phyloP scores from a whole-genome alignment of 2,888 invertebrate genomes.

The Pandemis corylana region DNA sequence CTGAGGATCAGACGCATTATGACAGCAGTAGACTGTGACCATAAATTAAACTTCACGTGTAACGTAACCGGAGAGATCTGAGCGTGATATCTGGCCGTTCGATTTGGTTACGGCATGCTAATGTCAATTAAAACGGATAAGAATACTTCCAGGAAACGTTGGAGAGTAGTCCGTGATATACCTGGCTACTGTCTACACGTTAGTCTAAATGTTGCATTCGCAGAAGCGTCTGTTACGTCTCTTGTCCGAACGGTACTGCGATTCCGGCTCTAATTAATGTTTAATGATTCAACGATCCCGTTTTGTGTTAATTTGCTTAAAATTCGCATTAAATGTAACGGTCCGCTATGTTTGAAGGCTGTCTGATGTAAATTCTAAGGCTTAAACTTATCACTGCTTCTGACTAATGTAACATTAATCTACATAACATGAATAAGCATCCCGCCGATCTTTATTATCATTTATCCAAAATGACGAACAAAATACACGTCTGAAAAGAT shows the following conservation, averaged over 20 bases:
- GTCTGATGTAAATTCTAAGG: slow-evolving; percentile 46
- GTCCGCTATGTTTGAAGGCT: slow-evolving; percentile 55
- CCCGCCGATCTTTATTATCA: background rate
- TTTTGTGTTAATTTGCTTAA: slow-evolving; percentile 71
- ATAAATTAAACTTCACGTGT: slow-evolving; percentile 42
- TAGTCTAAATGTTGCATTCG: slow-evolving; percentile 65
- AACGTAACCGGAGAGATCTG: slow-evolving; percentile 50
- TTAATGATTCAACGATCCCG: slow-evolving; percentile 69
- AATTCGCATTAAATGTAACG: slow-evolving; percentile 69
- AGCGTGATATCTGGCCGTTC: slow-evolving; percentile 59
- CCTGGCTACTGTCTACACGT: slow-evolving; percentile 48
- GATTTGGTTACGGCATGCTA: slow-evolving; percentile 58
- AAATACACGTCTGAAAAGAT: slow-evolving; percentile 5
- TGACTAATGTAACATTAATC: background rate
- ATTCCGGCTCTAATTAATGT: slow-evolving; percentile 78
- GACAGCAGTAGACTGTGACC: slow-evolving; percentile 29
- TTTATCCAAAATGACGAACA: background rate
- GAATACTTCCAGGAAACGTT: slow-evolving; percentile 47
- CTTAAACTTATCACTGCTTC: background rate
- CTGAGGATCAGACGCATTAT: background rate
- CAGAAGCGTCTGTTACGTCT: slow-evolving; percentile 63
- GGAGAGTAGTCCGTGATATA: slow-evolving; percentile 41
- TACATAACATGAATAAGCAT: background rate
- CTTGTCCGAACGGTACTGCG: slow-evolving; percentile 69
- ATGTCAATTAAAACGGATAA: slow-evolving; percentile 48